A percentile compares a stretch with the other conserved stretches of the same genome.
Evolutionary conservation across 2,888 invertebrate species (phyloP).

Genomic region (Orthonevra nobilis): DNA sequence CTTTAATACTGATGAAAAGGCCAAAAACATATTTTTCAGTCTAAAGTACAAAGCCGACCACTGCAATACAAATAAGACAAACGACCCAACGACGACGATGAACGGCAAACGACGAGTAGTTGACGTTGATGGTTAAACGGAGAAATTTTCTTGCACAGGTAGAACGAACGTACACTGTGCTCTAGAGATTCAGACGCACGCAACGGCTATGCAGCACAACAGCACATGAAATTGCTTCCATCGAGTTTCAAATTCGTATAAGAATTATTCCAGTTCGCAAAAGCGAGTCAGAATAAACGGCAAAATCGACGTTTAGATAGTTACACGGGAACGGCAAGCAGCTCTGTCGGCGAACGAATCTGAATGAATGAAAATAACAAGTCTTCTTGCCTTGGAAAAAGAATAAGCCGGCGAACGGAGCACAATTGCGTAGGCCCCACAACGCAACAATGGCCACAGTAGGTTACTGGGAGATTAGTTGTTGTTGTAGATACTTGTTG

Average conservation of each 20-base stretch:
- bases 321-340: too few relatives aligned
- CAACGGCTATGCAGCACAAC: too few relatives aligned
- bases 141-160: constrained; percentile 18
- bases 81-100: background rate
- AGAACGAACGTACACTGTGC: too few relatives aligned
- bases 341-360: too few relatives aligned
- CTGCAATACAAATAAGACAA: background rate
- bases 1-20: constrained; percentile 60
- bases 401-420: background rate
- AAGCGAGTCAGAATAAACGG: too few relatives aligned
- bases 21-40: constrained; percentile 49
- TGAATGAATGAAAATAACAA: constrained; percentile 14
- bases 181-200: too few relatives aligned
- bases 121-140: background rate
- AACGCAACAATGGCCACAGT: constrained; percentile 8
- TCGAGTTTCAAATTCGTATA: too few relatives aligned
- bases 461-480: constrained; percentile 33
- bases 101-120: background rate
- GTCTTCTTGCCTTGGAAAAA: too few relatives aligned
- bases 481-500: constrained; percentile 5
- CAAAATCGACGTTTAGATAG: too few relatives aligned
- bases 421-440: background rate
- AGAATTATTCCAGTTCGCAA: too few relatives aligned
- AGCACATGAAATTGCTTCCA: too few relatives aligned
- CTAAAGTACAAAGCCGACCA: constrained; percentile 26